phyloP scores from a whole-genome alignment of 2,113 vertebrate species.

The Girardinichthys multiradiatus region DNA sequence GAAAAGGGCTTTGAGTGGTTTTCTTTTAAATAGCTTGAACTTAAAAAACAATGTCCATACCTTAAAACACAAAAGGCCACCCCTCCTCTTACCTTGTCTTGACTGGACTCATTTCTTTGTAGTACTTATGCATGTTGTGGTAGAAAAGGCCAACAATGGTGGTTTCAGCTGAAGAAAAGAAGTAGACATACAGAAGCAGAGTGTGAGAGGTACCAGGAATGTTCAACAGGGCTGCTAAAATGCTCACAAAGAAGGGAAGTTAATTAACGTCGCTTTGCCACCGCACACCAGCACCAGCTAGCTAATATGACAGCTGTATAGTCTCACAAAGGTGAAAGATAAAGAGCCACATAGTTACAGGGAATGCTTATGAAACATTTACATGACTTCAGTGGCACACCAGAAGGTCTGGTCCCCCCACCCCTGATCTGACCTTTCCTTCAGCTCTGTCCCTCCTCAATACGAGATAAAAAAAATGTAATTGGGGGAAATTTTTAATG shows the following conservation, averaged over 20 bases:
- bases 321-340: constrained; percentile 69
- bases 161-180: constrained; percentile 83
- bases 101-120: constrained; percentile 84
- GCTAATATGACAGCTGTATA: constrained; percentile 55
- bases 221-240: constrained; percentile 64
- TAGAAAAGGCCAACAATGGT: constrained; percentile 93
- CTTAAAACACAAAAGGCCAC: neutral
- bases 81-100: constrained; percentile 85
- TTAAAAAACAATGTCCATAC: neutral
- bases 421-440: constrained; percentile 53
- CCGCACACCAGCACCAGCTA: constrained; percentile 52
- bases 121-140: constrained; percentile 88
- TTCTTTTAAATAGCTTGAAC: neutral
- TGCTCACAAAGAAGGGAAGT: constrained; percentile 57
- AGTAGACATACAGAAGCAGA: constrained; percentile 14
- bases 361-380: constrained; percentile 64
- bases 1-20: neutral
- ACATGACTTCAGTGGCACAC: constrained; percentile 56
- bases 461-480: constrained; percentile 67
- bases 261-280: constrained; percentile 75
- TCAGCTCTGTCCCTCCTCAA: constrained; percentile 51
- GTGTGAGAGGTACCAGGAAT: constrained; percentile 57
- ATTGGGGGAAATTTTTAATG: constrained; percentile 66
- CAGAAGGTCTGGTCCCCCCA: constrained; percentile 43
- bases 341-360: constrained; percentile 36